Evolutionary conservation across 2,113 vertebrate species (phyloP).

Genomic region (Passer montanus): DNA sequence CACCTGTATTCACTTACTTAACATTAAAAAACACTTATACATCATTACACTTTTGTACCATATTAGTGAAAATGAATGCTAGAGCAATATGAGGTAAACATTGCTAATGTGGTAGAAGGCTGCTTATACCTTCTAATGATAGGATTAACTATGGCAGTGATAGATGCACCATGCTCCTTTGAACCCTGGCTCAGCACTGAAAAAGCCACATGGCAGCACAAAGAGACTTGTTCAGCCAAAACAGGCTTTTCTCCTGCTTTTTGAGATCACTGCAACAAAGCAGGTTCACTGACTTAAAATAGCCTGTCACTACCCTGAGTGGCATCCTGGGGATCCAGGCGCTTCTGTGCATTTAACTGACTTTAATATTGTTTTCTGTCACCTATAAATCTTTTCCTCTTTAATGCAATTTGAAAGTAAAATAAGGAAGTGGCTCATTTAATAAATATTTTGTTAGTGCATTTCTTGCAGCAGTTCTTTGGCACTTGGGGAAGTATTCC

Average conservation of each 20-base stretch:
- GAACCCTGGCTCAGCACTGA: slow-evolving; percentile 12
- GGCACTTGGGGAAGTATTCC: neutral
- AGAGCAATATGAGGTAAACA: slow-evolving; percentile 63
- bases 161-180: slow-evolving; percentile 22
- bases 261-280: neutral
- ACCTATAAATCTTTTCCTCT: neutral
- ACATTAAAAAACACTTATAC: slow-evolving; percentile 80
- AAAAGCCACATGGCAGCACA: neutral
- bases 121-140: neutral
- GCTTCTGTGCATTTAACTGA: neutral
- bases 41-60: slow-evolving; percentile 75
- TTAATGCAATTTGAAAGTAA: neutral
- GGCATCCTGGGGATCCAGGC: neutral
- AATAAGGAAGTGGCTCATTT: neutral
- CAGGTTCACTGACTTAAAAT: neutral
- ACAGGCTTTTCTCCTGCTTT: neutral
- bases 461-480: neutral
- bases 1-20: slow-evolving; percentile 80
- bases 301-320: neutral
- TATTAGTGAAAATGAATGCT: slow-evolving; percentile 76
- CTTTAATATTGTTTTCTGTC: neutral
- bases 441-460: neutral
- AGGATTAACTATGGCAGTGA: slow-evolving; percentile 57
- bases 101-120: slow-evolving; percentile 62
- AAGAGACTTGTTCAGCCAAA: neutral